These are phyloP conservation scores for Enteromius radiatus DNA, from an alignment of 2,797 vertebrate genomes.

Conservation along the genomic window DNA sequence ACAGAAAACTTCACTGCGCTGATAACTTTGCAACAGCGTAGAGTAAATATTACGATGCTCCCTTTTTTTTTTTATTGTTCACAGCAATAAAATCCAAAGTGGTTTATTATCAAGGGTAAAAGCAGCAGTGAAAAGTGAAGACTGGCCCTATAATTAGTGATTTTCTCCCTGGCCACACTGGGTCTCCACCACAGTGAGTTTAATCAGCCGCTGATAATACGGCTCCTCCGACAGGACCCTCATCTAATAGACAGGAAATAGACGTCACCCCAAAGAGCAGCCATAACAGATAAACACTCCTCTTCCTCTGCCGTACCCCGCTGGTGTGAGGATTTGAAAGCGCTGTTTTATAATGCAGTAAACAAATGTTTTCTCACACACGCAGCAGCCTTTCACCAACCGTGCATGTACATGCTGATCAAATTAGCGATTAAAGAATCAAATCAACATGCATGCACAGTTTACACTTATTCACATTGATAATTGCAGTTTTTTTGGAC, in stretches of 20 bases:
- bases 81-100: constrained; percentile 6
- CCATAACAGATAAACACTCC: background rate
- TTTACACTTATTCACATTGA: constrained; percentile 58
- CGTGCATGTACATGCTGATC: constrained; percentile 9
- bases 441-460: constrained; percentile 34
- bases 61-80: background rate
- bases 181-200: constrained; percentile 22
- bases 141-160: constrained; percentile 24
- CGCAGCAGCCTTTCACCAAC: background rate
- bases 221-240: background rate
- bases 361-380: constrained; percentile 14
- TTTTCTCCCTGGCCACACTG: constrained; percentile 37
- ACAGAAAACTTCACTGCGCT: background rate
- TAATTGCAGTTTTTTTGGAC: constrained; percentile 72
- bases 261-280: constrained; percentile 4
- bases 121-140: constrained; percentile 6
- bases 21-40: background rate
- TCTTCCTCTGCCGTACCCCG: background rate
- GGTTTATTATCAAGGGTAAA: constrained; percentile 27
- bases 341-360: constrained; percentile 5
- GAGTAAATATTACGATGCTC: constrained; percentile 11
- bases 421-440: constrained; percentile 12
- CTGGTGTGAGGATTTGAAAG: background rate
- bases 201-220: constrained; percentile 36
- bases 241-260: constrained; percentile 13